Evolutionary conservation across 2,113 vertebrate genomes (phyloP), one percentile per base, ranked within the genome.

Genomic region (Perca flavescens): DNA sequence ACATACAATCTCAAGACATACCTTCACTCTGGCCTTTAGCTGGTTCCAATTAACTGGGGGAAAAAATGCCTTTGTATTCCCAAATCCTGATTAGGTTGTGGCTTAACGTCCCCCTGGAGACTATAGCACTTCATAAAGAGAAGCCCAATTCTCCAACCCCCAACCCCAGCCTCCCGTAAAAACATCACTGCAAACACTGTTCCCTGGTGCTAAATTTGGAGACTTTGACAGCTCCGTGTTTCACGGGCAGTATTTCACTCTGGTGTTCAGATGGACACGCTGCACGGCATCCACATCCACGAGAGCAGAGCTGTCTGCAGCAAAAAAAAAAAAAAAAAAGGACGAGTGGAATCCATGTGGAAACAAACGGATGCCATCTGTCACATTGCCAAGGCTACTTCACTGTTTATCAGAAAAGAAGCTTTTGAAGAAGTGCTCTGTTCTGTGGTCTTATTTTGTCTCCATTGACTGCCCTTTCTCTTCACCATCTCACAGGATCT

Each of bases 61-160:
- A 43, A 34, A 11, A 88, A 86, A 91, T 83, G 54, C 49, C 83
- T 92, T 84, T 92, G 84, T 84, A 83, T 84, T 86, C 79, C 66
- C n/a, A 74, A 67, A 31, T 68, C 75, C 50, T 83, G 69, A 90
- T 83, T 74, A 74, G 82, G 46, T 80, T 64, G 58, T 58, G 3
- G 67, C 57, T 82, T 80, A 66, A 79, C 71, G 52, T 49, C 25
- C 49, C 83, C 67, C 82, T n/a, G 0, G 88, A 86, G 84, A 82
- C 16, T 17, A 11, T 43, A 10, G 13, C 82, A 65, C 64, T 82
- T 85, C 22, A 77, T 60, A 63, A 17, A 4, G 31, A 4, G 11
- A 34, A 63, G 68, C 34, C 62, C 21, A 46, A 46, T 61, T 67
- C 71, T 13, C 28, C n/a, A 11, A 3, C 31, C 31, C 28, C 63